These are phyloP conservation scores for Myotis lucifugus DNA, from an alignment of 2,113 vertebrate genomes.

Conservation along the genomic window DNA sequence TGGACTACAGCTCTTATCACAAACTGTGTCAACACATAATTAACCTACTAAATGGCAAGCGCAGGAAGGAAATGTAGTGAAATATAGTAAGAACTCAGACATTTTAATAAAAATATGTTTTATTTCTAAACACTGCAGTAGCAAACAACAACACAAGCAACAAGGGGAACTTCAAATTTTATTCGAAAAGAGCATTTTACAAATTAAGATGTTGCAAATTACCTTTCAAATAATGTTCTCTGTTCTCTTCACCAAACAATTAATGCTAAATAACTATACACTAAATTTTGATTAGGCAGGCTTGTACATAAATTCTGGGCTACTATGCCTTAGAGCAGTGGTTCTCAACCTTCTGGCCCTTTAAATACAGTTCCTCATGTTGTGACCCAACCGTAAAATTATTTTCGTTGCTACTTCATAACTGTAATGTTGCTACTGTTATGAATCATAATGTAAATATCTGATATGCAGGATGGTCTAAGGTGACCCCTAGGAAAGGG, in stretches of 20 bases:
- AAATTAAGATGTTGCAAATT: not conserved
- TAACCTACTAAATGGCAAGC: constrained; percentile 43
- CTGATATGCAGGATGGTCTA: too few relatives aligned
- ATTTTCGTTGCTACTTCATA: too few relatives aligned
- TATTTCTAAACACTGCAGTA: not conserved
- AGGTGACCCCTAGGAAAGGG: too few relatives aligned
- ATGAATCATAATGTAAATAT: too few relatives aligned
- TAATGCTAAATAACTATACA: not conserved
- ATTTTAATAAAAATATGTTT: not conserved
- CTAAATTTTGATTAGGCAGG: not conserved
- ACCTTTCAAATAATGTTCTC: not conserved
- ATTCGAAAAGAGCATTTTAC: not conserved
- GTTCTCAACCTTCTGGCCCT: too few relatives aligned
- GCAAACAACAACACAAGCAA: not conserved
- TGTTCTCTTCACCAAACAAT: not conserved
- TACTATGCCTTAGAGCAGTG: not conserved
- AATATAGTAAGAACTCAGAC: not conserved
- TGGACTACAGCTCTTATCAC: not conserved
- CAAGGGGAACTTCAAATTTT: not conserved
- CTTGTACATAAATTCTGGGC: not conserved
- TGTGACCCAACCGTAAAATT: too few relatives aligned
- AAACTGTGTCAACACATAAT: constrained; percentile 43
- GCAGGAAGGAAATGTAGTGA: not conserved
- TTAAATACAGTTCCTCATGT: too few relatives aligned
- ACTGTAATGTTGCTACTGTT: too few relatives aligned